Percentiles rank a stretch among this genome's conserved stretches.
Conservation (phyloP, 2,888 invertebrate species). For the Abrostola triplasia region DNA sequence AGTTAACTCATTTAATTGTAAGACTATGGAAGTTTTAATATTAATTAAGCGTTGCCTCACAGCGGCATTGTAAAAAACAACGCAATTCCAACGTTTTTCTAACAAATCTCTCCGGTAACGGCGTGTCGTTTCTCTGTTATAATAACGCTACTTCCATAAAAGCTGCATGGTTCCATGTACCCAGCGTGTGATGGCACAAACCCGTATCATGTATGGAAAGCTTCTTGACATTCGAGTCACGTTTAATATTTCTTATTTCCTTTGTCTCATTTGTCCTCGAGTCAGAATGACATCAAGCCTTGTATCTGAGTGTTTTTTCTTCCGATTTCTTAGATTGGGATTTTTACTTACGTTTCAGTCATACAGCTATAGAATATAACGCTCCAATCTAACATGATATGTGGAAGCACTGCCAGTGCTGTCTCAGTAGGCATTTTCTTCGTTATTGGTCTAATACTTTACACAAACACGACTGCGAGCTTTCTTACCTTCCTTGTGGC, state of each 20-base stretch:
- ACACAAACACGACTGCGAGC: slow-evolving; percentile 30
- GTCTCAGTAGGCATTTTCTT: slow-evolving; percentile 21
- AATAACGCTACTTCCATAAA: slow-evolving; percentile 76
- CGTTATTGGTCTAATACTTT: slow-evolving; percentile 24
- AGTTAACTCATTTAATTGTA: slow-evolving; percentile 14
- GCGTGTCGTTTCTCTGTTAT: slow-evolving; percentile 65
- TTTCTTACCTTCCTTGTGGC: slow-evolving; percentile 40
- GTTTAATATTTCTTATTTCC: slow-evolving; percentile 87
- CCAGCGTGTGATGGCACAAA: slow-evolving; percentile 69
- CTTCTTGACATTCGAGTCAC: slow-evolving; percentile 82
- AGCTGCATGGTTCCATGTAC: slow-evolving; percentile 74
- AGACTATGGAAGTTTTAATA: slow-evolving; percentile 24
- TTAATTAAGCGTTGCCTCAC: slow-evolving; percentile 23
- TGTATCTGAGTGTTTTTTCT: slow-evolving; percentile 75
- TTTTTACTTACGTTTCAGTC: slow-evolving; percentile 59
- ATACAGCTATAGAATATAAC: slow-evolving; percentile 55
- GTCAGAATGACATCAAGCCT: slow-evolving; percentile 78
- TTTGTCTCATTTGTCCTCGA: slow-evolving; percentile 85
- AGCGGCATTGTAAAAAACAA: slow-evolving; percentile 26
- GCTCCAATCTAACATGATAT: slow-evolving; percentile 20
- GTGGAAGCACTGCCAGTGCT: slow-evolving; percentile 37
- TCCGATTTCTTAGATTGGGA: slow-evolving; percentile 62
- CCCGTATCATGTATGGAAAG: slow-evolving; percentile 77
- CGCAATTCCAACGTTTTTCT: slow-evolving; percentile 57
- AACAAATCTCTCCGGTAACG: slow-evolving; percentile 65